Conservation (phyloP, 2,797 vertebrate genomes). For the Phalloptychus januarius region DNA sequence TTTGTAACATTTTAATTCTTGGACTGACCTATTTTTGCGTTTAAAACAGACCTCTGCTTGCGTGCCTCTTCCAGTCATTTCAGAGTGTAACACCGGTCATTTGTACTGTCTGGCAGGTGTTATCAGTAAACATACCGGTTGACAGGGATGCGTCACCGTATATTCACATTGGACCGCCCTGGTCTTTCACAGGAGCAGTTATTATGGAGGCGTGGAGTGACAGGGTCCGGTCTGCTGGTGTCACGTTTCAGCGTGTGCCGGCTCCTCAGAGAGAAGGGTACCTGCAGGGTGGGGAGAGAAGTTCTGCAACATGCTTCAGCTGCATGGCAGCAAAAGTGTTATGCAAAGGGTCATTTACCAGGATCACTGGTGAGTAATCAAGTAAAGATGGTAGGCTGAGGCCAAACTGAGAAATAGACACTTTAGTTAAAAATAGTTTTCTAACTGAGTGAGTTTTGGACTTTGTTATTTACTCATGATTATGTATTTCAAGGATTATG, state of each 20-base stretch:
- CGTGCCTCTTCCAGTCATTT: conserved; percentile 23
- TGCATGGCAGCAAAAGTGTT: conserved; percentile 9
- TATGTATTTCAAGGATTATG: conserved; percentile 9
- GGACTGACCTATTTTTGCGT: conserved; percentile 3
- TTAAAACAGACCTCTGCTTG: conserved; percentile 21
- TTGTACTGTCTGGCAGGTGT: conserved; percentile 49
- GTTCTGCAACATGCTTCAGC: conserved; percentile 41
- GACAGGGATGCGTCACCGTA: conserved; percentile 54
- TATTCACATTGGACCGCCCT: conserved; percentile 48
- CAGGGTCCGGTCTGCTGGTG: conserved; percentile 67
- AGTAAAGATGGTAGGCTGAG: conserved; percentile 43
- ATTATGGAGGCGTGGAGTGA: conserved; percentile 46
- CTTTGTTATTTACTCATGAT: conserved; percentile 10
- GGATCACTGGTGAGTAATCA: conserved; percentile 64
- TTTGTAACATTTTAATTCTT: conserved; percentile 6
- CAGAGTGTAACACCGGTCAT: conserved; percentile 30
- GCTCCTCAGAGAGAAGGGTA: conserved; percentile 34
- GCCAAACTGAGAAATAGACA: conserved; percentile 39
- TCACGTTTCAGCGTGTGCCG: conserved; percentile 46
- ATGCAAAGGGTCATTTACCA: conserved; percentile 50
- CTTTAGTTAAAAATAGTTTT: conserved; percentile 21
- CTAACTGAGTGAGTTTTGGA: conserved; percentile 13
- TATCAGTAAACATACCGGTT: conserved; percentile 38
- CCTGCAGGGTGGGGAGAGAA: conserved; percentile 35
- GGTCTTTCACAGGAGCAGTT: conserved; percentile 54